Percentiles rank a stretch among this genome's conserved stretches.
phyloP scores from a whole-genome alignment of 2,113 vertebrate genomes.

The Chloropsis cyanopogon region DNA sequence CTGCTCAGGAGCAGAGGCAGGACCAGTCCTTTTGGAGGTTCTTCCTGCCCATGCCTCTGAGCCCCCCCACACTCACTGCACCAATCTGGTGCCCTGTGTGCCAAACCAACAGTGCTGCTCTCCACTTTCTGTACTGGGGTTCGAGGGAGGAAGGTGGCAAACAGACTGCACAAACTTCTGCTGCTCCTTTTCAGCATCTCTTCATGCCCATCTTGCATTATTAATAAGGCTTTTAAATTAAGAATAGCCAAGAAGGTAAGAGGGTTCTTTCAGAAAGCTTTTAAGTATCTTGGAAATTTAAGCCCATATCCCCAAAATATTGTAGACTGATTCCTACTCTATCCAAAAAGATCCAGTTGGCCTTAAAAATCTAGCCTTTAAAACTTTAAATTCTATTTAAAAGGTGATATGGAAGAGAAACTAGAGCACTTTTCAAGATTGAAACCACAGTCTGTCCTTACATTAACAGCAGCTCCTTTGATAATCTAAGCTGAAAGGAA shows the following conservation, averaged over 20 bases:
- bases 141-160: neutral
- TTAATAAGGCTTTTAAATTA: neutral
- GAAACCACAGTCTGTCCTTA: neutral
- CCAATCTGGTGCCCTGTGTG: too few relatives aligned
- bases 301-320: neutral
- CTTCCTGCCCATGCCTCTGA: neutral
- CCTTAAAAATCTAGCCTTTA: neutral
- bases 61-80: neutral
- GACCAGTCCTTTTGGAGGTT: neutral
- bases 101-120: neutral
- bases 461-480: neutral
- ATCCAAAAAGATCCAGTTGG: neutral
- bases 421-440: neutral
- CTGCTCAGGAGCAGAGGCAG: neutral
- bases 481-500: conserved; percentile 28
- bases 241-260: neutral
- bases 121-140: accelerated
- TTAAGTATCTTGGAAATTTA: neutral
- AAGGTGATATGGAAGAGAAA: neutral
- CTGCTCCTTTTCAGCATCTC: neutral
- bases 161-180: neutral
- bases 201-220: neutral
- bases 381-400: neutral
- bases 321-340: neutral
- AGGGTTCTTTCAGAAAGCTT: neutral